These are phyloP conservation scores for Cygnus atratus DNA, from an alignment of 2,113 vertebrate genomes.

Conservation along the genomic window DNA sequence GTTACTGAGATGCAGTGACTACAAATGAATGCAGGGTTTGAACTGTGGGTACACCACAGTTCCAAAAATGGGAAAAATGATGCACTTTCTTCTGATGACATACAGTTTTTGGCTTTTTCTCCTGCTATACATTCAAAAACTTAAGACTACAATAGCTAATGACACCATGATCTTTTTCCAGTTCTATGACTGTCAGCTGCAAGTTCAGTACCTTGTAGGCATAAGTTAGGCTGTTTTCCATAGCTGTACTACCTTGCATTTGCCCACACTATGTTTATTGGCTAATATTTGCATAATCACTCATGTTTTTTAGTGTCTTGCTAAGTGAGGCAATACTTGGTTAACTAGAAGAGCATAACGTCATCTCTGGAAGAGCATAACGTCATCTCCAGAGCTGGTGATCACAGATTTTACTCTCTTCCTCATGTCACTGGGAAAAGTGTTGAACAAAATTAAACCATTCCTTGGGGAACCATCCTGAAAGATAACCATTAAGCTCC, in stretches of 20 bases:
- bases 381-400: not conserved
- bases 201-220: not conserved
- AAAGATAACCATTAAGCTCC: not conserved
- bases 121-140: not conserved
- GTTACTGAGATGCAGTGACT: not conserved
- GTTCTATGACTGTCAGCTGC: not conserved
- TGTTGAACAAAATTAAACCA: not conserved
- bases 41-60: not conserved
- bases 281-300: not conserved
- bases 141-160: not conserved
- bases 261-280: not conserved
- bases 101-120: not conserved
- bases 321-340: not conserved
- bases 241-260: not conserved
- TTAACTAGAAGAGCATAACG: not conserved
- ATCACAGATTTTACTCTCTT: not conserved
- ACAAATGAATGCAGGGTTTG: not conserved
- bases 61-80: not conserved
- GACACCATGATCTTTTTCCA: not conserved
- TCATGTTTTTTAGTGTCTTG: not conserved
- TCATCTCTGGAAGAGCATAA: not conserved
- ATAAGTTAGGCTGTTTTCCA: not conserved
- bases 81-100: not conserved
- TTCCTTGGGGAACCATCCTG: not conserved
- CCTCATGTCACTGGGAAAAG: not conserved